phyloP scores from a whole-genome alignment of 2,888 invertebrate species.

The Dioctria rufipes region DNA sequence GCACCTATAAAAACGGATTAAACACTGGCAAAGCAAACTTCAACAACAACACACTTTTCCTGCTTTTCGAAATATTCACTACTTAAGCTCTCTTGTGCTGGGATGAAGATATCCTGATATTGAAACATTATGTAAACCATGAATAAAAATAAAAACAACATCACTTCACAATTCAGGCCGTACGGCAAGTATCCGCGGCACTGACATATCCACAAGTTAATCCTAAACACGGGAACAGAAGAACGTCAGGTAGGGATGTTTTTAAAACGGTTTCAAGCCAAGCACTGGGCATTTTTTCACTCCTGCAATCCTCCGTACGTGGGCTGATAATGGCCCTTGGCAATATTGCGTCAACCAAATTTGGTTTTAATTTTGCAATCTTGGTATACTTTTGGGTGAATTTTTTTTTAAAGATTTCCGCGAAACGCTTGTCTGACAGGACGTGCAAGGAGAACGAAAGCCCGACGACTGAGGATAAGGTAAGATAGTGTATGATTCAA shows the following conservation, averaged over 20 bases:
- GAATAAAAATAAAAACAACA: constrained; percentile 14
- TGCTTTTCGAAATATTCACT: neutral
- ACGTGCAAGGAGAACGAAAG: constrained; percentile 58
- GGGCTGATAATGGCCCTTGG: too few species aligned
- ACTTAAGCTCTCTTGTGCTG: too few species aligned
- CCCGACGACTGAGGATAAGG: constrained; percentile 58
- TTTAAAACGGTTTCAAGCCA: neutral
- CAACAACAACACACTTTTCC: too few species aligned
- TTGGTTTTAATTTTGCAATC: neutral
- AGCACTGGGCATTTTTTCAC: too few species aligned
- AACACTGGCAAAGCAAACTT: neutral
- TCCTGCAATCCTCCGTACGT: too few species aligned
- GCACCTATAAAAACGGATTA: neutral
- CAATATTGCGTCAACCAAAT: too few species aligned
- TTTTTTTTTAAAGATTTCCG: constrained; percentile 1
- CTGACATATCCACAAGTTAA: constrained; percentile 57
- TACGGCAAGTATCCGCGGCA: constrained; percentile 12
- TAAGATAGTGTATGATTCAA: constrained; percentile 50
- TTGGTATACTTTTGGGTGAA: constrained; percentile 12
- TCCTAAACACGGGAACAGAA: constrained; percentile 33
- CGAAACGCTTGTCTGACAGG: constrained; percentile 47
- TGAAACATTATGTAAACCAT: neutral
- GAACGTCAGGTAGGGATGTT: constrained; percentile 17
- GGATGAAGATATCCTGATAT: too few species aligned
- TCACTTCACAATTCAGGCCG: neutral